phyloP scores from a whole-genome alignment of 2,888 invertebrate species.

The Syrphus vitripennis region DNA sequence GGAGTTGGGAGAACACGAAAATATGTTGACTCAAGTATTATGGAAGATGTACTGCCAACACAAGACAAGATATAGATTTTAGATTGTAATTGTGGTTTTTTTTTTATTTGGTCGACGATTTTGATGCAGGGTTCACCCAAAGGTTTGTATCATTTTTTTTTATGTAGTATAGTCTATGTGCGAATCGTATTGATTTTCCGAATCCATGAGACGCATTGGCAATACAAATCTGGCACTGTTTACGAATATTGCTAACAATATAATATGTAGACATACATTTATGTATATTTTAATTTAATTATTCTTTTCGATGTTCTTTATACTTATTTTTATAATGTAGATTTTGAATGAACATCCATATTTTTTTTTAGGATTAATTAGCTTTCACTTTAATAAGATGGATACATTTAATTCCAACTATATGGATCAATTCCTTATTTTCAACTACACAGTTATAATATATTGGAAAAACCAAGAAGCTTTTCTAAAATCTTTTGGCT shows the following conservation, averaged over 20 bases:
- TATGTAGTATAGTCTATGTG: not conserved
- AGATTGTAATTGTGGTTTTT: not conserved
- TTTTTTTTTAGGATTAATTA: conserved; percentile 31
- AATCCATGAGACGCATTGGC: conserved; percentile 20
- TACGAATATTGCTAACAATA: not conserved
- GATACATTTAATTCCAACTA: conserved; percentile 31
- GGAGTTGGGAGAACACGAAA: not conserved
- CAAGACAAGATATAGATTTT: conserved; percentile 48
- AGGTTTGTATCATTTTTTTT: conserved; percentile 12
- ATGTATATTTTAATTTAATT: conserved; percentile 7
- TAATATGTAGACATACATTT: too few relatives aligned
- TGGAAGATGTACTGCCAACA: not conserved
- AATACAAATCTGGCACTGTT: not conserved
- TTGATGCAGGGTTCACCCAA: not conserved
- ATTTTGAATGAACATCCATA: conserved; percentile 28
- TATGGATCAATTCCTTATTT: conserved; percentile 55
- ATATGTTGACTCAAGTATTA: conserved; percentile 56
- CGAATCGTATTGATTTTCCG: conserved; percentile 60
- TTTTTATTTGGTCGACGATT: not conserved
- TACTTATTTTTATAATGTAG: conserved; percentile 2
- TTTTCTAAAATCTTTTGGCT: too few relatives aligned
- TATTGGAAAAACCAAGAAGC: too few relatives aligned
- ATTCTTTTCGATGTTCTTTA: conserved; percentile 6
- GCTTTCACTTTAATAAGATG: conserved; percentile 32
- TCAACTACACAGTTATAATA: too few relatives aligned